Conservation (phyloP, 92 coral and sea anemone genomes). For the Zoanthus solanderi region DNA sequence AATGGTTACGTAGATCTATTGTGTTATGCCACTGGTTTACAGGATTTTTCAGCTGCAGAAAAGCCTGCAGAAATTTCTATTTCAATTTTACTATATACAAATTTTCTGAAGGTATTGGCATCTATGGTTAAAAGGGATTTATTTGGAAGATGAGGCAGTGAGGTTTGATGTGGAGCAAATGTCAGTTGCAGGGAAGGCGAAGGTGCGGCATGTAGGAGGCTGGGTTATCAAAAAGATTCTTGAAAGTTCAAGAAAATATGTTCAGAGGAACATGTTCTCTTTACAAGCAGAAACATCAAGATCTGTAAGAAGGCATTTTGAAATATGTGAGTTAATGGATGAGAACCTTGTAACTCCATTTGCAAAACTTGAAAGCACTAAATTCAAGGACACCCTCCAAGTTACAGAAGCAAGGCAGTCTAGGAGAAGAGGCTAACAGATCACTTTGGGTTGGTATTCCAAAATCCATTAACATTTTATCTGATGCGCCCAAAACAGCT, state of each 20-base stretch:
- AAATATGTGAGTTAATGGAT: slow-evolving; percentile 32
- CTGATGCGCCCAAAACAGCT: background rate
- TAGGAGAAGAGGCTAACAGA: slow-evolving; percentile 32
- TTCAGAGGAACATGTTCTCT: slow-evolving; percentile 17
- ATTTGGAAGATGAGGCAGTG: background rate
- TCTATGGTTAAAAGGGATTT: background rate
- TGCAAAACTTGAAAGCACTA: background rate
- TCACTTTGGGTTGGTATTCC: background rate
- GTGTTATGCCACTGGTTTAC: no score
- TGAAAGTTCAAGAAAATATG: slow-evolving; percentile 19
- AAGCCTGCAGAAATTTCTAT: background rate
- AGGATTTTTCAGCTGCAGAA: background rate
- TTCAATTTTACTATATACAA: background rate
- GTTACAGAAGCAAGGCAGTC: slow-evolving; percentile 24
- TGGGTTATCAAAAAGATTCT: slow-evolving; percentile 52
- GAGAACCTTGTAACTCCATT: slow-evolving; percentile 30
- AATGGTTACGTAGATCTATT: background rate
- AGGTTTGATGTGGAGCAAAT: slow-evolving; percentile 35
- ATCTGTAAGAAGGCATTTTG: slow-evolving; percentile 7
- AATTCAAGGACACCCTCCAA: slow-evolving; percentile 20
- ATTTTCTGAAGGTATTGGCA: slow-evolving; percentile 11
- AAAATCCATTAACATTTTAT: slow-evolving; percentile 15
- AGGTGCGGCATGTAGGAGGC: slow-evolving; percentile 55
- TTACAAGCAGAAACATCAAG: slow-evolving; percentile 1
- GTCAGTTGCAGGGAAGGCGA: slow-evolving; percentile 18